Evolutionary conservation across 1,140 invertebrate genomes (phyloP), one percentile per base, ranked within the genome.

Genomic region (Pseudomyrmex cubaensis): DNA sequence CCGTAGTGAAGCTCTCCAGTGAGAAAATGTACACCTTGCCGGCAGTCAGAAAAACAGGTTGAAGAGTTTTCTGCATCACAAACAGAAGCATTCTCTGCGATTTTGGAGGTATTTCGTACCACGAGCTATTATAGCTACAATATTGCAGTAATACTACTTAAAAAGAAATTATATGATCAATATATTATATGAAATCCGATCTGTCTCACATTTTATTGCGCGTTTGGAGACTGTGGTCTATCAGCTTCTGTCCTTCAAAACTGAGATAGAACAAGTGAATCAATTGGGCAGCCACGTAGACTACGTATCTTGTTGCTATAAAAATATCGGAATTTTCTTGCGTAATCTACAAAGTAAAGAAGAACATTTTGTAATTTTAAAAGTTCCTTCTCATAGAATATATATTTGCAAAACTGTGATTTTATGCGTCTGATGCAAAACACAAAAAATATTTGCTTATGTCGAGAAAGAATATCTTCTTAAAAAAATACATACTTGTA

Each of bases 191-290:
- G 13, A 48, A 50, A 50, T n/a, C 1, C 15, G 13, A 15, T 15
- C 22, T 0, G 8, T 52, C 87, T 85, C 52, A 90, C 87, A 83
- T 75, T 20, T 72, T 67, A 15, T 63, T 22, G 48, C 63, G 72
- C 2, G 78, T 57, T 61, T 52, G 22, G 50, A 73, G 54, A 83
- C 87, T 90, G 25, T 90, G 83, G 48, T 85, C 84, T 44, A 89
- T 89, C 4, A 90, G 50, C n/a, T 72, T 84, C 17, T 90, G 85
- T 20, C 89, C 84, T 2, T 75, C 83, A 35, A 75, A 90, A 85
- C 80, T 85, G 22, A 83, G 20, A 59, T 35, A 87, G 54, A 87
- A 89, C 44, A 89, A 44, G 56, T 90, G 89, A 25, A 84, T 63
- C n/a, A 89, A 10, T 46, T 83, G 66, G 8, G 15, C 82, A 2